Evolutionary conservation across 2,113 vertebrate species (phyloP).

Genomic region (Orientallactaga bullata): DNA sequence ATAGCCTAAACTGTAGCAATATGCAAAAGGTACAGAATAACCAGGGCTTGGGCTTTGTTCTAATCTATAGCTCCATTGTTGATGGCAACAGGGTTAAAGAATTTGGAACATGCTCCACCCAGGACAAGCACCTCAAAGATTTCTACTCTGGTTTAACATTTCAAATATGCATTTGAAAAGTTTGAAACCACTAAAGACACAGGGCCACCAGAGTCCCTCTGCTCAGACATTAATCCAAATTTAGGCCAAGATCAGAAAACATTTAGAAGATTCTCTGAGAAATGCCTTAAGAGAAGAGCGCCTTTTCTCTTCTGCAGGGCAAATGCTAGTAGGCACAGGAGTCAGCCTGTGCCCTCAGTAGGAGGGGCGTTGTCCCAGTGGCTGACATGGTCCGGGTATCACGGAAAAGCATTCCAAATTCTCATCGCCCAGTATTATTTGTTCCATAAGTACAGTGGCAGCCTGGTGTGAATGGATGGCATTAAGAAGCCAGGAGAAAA

Average conservation of each 20-base stretch:
- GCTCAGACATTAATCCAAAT: slow-evolving; percentile 24
- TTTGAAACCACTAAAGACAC: slow-evolving; percentile 21
- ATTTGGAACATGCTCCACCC: neutral
- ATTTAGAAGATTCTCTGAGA: neutral
- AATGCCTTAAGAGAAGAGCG: neutral
- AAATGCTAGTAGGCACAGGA: neutral
- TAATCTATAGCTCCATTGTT: neutral
- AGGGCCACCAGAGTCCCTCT: slow-evolving; percentile 46
- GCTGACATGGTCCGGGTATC: neutral
- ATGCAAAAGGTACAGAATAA: neutral
- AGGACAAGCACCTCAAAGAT: slow-evolving; percentile 54
- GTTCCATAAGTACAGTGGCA: neutral
- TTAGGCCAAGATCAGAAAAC: neutral
- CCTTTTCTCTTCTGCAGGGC: neutral
- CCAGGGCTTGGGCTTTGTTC: slow-evolving; percentile 16
- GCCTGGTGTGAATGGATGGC: neutral
- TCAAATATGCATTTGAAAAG: slow-evolving; percentile 63
- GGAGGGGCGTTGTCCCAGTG: neutral
- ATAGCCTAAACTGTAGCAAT: neutral
- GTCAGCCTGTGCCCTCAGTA: neutral
- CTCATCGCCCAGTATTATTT: neutral
- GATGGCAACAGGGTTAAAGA: slow-evolving; percentile 20
- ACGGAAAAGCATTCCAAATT: neutral
- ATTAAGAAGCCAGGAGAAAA: neutral
- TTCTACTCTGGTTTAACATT: slow-evolving; percentile 41